A percentile compares a stretch with the other conserved stretches of the same genome.
phyloP scores from a whole-genome alignment of 2,797 vertebrate genomes.

The Myoxocephalus aenaeus region DNA sequence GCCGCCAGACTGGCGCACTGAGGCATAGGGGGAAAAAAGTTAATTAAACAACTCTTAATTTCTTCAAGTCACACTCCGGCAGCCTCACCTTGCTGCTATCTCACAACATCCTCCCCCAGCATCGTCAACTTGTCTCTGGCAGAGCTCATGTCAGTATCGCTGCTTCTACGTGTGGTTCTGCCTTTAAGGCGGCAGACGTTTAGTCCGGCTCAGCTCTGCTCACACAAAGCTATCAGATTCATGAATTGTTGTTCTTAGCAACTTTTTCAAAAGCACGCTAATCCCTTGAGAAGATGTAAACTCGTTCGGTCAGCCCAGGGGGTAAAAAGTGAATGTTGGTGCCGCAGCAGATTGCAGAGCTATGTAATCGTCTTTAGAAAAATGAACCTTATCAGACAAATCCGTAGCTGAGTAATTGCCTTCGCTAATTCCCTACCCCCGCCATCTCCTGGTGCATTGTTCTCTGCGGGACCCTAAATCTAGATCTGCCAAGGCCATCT shows the following conservation, averaged over 20 bases:
- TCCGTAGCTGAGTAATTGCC: slow-evolving; percentile 71
- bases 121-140: slow-evolving; percentile 37
- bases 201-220: slow-evolving; percentile 10
- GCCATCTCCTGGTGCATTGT: slow-evolving; percentile 63
- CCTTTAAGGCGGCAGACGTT: slow-evolving; percentile 34
- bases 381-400: slow-evolving; percentile 75
- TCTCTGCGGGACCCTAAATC: slow-evolving; percentile 69
- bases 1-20: slow-evolving; percentile 25
- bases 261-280: slow-evolving; percentile 45
- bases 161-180: slow-evolving; percentile 10
- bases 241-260: slow-evolving; percentile 54
- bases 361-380: slow-evolving; percentile 71
- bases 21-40: slow-evolving; percentile 25
- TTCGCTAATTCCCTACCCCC: slow-evolving; percentile 66
- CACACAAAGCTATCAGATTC: slow-evolving; percentile 32
- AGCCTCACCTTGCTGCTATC: slow-evolving; percentile 49
- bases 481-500: slow-evolving; percentile 48
- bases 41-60: slow-evolving; percentile 69
- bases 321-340: slow-evolving; percentile 56
- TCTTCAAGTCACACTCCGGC: slow-evolving; percentile 59
- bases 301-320: slow-evolving; percentile 64
- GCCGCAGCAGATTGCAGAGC: slow-evolving; percentile 59
- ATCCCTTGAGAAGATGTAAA: slow-evolving; percentile 55
- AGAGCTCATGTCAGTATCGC: slow-evolving; percentile 39
- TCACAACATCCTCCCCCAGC: slow-evolving; percentile 26